These are phyloP conservation scores for Penaeus indicus DNA, from an alignment of 1,140 invertebrate genomes.

Conservation along the genomic window DNA sequence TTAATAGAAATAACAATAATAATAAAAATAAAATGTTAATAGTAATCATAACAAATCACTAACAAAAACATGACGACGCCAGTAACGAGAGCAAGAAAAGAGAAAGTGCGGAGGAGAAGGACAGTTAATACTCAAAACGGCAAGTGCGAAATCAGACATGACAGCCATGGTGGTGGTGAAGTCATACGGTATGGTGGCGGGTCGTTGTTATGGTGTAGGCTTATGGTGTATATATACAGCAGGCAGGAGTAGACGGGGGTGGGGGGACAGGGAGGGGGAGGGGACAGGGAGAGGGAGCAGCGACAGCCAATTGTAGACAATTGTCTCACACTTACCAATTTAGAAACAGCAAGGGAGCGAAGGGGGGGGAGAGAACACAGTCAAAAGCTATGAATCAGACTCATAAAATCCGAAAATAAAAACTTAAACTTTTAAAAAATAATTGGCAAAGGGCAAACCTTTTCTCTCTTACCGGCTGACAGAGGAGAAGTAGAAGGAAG, in stretches of 20 bases:
- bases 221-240: conserved; percentile 13
- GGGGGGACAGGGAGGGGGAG: not conserved
- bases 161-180: no score
- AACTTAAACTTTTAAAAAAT: not conserved
- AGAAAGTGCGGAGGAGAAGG: no score
- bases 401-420: conserved; percentile 34
- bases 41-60: no score
- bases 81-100: no score
- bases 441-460: conserved; percentile 19
- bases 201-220: no score
- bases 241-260: not conserved
- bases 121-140: no score
- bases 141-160: no score
- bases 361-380: conserved; percentile 45
- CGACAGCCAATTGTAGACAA: conserved; percentile 37
- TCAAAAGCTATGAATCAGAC: conserved; percentile 58
- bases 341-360: conserved; percentile 60
- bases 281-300: conserved; percentile 5
- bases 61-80: no score
- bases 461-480: no score
- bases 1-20: no score
- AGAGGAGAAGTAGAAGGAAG: not conserved
- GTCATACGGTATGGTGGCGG: no score
- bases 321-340: conserved; percentile 58
- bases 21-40: no score